Conservation (phyloP, 2,888 invertebrate genomes). For the Perdita meconis region DNA sequence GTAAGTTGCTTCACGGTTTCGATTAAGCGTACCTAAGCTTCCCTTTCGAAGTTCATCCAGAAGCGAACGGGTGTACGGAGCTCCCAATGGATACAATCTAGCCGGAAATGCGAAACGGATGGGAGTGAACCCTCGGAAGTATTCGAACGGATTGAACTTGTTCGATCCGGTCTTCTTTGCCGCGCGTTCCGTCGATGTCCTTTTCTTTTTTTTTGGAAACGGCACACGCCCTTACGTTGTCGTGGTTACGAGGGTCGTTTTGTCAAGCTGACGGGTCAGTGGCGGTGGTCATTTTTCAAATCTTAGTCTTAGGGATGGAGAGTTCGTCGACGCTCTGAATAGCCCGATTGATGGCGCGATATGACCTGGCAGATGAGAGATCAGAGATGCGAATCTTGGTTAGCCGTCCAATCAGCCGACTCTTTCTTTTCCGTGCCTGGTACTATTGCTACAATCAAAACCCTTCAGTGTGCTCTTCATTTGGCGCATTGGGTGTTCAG, state of each 20-base stretch:
- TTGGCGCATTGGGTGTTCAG: background rate
- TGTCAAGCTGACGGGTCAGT: background rate
- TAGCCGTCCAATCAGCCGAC: background rate
- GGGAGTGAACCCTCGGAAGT: no score
- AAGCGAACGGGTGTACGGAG: background rate
- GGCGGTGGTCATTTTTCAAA: background rate
- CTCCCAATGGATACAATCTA: no score
- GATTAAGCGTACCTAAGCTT: background rate
- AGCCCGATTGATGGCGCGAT: background rate
- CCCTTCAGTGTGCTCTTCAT: background rate
- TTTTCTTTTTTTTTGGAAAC: background rate
- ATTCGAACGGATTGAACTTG: no score
- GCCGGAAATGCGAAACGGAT: no score
- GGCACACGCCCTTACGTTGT: background rate
- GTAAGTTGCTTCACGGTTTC: conserved; percentile 84
- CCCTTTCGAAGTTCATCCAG: background rate
- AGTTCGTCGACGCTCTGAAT: conserved; percentile 7
- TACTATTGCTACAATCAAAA: background rate
- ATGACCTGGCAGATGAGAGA: background rate
- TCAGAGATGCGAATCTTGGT: background rate
- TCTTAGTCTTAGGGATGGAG: background rate
- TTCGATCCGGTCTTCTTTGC: background rate
- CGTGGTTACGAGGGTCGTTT: background rate
- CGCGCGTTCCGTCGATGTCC: background rate
- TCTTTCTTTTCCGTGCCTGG: background rate